Conservation (phyloP, 2,113 vertebrate species). For the Ictalurus furcatus region DNA sequence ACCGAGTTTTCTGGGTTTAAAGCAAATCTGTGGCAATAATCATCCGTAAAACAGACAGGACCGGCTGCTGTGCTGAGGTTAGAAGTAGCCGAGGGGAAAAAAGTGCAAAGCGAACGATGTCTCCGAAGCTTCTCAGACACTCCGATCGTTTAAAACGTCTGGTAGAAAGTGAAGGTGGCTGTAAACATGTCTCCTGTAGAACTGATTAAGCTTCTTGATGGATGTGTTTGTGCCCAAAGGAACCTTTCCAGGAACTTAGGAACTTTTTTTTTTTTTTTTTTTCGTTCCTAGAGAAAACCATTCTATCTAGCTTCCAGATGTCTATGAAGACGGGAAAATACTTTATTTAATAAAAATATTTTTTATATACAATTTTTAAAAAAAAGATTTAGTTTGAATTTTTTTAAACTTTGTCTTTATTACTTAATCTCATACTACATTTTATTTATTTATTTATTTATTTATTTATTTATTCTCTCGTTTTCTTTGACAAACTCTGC, state of each 20-base stretch:
- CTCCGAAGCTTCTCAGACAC: neutral
- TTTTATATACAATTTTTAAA: neutral
- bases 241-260: neutral
- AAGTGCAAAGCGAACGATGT: neutral
- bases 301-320: neutral
- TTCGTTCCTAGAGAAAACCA: neutral
- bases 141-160: neutral
- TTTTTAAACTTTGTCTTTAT: neutral
- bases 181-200: neutral
- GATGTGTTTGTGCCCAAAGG: neutral
- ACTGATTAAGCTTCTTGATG: conserved; percentile 2
- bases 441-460: neutral
- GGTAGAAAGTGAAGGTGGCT: conserved; percentile 1
- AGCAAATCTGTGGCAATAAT: conserved; percentile 2
- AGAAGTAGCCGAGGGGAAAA: neutral
- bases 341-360: neutral
- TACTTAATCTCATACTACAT: neutral
- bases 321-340: neutral
- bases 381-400: neutral
- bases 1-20: conserved; percentile 4
- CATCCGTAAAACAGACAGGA: neutral
- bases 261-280: neutral
- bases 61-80: neutral
- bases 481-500: neutral
- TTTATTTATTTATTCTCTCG: neutral